These are phyloP conservation scores for human DNA, from an alignment of 2,113 vertebrate genomes.

Conservation along the genomic window DNA sequence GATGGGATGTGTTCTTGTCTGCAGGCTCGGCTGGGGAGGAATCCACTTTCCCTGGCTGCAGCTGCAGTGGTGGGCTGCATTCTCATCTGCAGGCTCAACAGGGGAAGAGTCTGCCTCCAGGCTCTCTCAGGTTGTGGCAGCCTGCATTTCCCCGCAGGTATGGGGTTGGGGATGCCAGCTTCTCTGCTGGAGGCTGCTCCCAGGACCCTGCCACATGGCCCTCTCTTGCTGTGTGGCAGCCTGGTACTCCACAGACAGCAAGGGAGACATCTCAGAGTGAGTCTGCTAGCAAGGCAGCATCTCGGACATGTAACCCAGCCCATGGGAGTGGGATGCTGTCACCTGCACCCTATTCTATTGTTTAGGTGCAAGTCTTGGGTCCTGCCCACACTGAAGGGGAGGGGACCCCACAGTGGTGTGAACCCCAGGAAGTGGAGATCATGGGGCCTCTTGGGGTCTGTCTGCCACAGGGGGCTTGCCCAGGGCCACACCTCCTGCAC, in stretches of 20 bases:
- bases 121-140: no score
- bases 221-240: not conserved
- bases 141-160: accelerated
- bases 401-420: not conserved
- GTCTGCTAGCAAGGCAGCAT: accelerated
- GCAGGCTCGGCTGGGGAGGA: no score
- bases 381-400: not conserved
- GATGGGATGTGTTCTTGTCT: not conserved
- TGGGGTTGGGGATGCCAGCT: accelerated
- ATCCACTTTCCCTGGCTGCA: no score
- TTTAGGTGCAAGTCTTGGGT: not conserved
- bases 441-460: no score
- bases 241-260: not conserved
- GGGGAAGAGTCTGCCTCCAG: accelerated
- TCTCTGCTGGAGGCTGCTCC: accelerated
- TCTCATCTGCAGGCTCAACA: not conserved
- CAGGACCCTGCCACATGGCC: not conserved
- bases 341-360: accelerated
- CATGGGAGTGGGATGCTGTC: not conserved
- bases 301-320: not conserved
- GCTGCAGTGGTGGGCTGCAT: no score
- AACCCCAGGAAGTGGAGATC: not conserved
- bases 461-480: not conserved
- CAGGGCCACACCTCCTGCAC: not conserved
- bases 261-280: no score